Evolutionary conservation across 2,113 vertebrate species (phyloP).

Genomic region (Lynx canadensis): DNA sequence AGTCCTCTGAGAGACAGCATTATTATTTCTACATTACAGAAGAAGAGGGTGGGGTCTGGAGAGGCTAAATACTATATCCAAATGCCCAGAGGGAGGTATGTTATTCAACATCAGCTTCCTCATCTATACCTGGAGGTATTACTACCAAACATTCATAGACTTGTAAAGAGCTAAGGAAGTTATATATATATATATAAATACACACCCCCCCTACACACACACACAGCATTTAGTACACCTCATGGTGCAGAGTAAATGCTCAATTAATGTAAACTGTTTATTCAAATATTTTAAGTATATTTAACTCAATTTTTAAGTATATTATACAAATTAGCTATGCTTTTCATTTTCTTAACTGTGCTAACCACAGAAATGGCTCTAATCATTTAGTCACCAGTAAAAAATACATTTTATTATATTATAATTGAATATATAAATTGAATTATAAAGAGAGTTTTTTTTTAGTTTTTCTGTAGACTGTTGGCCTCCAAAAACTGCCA

Average conservation of each 20-base stretch:
- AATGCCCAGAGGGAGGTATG: neutral
- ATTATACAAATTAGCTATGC: neutral
- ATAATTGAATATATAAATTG: neutral
- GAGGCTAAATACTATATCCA: neutral
- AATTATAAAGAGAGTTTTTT: neutral
- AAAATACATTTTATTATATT: neutral
- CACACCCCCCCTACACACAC: no score
- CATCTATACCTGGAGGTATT: neutral
- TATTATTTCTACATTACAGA: neutral
- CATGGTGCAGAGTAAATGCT: neutral
- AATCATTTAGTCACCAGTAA: neutral
- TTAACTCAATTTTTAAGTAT: conserved; percentile 4
- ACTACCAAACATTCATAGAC: neutral
- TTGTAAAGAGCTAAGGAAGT: neutral
- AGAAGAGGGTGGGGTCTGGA: neutral
- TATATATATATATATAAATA: no score
- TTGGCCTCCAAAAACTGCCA: neutral
- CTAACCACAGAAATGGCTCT: neutral
- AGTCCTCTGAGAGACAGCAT: neutral
- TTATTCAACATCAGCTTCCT: neutral
- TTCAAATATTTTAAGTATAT: neutral
- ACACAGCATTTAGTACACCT: neutral
- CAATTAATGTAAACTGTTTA: neutral
- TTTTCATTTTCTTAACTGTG: conserved; percentile 10
- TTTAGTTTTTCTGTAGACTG: neutral